phyloP scores from a whole-genome alignment of 2,797 vertebrate genomes.

The Spinus pinus region DNA sequence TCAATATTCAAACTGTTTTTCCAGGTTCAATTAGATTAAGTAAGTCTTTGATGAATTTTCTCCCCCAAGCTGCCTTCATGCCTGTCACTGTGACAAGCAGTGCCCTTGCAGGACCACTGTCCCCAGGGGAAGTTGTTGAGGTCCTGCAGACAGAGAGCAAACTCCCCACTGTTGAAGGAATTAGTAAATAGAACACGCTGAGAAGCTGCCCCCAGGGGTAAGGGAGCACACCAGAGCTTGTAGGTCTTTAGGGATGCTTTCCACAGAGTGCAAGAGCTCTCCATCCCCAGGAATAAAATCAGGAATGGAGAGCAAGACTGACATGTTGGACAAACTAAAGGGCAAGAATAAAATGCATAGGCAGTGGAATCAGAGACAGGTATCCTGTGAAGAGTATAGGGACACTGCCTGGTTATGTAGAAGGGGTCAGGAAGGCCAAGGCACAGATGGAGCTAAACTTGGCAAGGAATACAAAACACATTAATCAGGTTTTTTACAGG shows the following conservation, averaged over 20 bases:
- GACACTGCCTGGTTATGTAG: not conserved
- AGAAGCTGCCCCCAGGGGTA: not conserved
- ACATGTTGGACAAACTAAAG: not conserved
- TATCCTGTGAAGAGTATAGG: no score
- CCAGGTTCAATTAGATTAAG: not conserved
- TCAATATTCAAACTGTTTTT: slow-evolving; percentile 30
- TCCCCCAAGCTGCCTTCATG: not conserved
- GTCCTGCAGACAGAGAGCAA: not conserved
- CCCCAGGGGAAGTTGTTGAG: not conserved
- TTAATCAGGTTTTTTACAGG: not conserved
- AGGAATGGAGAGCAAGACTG: not conserved
- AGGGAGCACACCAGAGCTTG: not conserved
- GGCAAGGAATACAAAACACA: not conserved
- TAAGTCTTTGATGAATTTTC: not conserved
- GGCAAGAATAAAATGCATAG: not conserved
- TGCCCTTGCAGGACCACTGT: not conserved
- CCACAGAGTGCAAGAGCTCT: not conserved
- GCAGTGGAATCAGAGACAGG: not conserved
- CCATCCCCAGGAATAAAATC: not conserved
- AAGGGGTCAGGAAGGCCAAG: not conserved
- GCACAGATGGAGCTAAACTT: not conserved
- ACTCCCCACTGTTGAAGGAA: not conserved
- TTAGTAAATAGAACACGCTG: not conserved
- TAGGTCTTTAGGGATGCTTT: not conserved
- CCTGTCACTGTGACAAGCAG: not conserved